Base-by-base conservation (phyloP, 2,888 invertebrate genomes). In the Colostygia pectinataria region DNA sequence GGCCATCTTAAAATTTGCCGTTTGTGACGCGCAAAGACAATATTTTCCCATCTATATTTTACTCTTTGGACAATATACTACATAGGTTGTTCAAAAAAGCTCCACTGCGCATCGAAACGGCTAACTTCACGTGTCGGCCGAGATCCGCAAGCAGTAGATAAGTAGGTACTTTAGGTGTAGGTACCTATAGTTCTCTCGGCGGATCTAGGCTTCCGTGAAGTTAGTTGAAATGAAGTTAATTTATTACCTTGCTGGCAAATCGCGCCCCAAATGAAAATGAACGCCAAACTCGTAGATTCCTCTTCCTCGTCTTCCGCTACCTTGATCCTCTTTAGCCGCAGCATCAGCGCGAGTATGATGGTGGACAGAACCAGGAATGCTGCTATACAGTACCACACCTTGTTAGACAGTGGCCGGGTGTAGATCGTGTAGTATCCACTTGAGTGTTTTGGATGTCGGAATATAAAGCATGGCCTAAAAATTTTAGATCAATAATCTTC, bases 391-490 rank as follows among this genome's bases (percentile, higher is more conserved):
- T 90, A 79, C 93, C 93, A 95, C 1, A 94, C 93, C 1, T 73
- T 68, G 24, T 71, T 71, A 4, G 90, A 83, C 31, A 95, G 86
- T 0, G 95, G 94, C 20, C 93, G 90, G 0, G 93, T 83, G 70
- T 94, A 95, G 15, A 93, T 92, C 28, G 92, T 91, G 52, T 91
- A 92, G 61, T 92, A 90, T 13, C 91, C 91, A 29, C 91, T 88
- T 0, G 91, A 87, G 28, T 89, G 88, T 58, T 92, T 92, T 0
- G 95, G 94, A 68, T 93, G 93, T 0, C 94, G 92, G 65, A 94
- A 93, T 50, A 95, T 92, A 66, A 95, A 93, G 33, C 91, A 86
- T 1, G 93, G 92, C 51, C 94, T 94, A 68, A 71, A 70, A 55
- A 25, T 8, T 13, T 38, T 18, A 18, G 4, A 25, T 38, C 6